These are phyloP conservation scores for Ptyas mucosa DNA, from an alignment of 2,113 vertebrate species.

Conservation along the genomic window DNA sequence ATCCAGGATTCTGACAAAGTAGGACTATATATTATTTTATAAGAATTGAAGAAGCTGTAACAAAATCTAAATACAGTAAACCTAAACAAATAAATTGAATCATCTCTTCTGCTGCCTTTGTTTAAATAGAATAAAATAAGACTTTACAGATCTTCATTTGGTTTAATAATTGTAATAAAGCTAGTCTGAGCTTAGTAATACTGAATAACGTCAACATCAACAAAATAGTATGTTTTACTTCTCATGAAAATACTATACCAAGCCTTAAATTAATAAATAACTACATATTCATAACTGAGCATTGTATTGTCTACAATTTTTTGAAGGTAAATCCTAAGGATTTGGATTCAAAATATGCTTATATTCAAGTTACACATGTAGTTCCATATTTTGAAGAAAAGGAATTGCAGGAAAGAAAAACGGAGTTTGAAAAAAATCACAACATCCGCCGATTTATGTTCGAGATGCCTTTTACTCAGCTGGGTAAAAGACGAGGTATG, in stretches of 20 bases:
- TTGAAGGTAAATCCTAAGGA: constrained; percentile 95
- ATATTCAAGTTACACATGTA: constrained; percentile 97
- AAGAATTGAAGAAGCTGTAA: not conserved
- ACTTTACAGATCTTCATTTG: not conserved
- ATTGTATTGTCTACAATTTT: constrained; percentile 2
- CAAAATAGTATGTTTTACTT: not conserved
- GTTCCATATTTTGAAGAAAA: constrained; percentile 93
- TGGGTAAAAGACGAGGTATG: constrained; percentile 90
- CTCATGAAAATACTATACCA: not conserved
- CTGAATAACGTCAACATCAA: not conserved
- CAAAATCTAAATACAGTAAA: not conserved
- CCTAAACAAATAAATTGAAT: not conserved
- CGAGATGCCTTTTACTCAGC: constrained; percentile 96
- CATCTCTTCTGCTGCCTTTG: not conserved
- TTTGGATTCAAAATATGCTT: constrained; percentile 95
- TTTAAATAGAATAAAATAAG: not conserved
- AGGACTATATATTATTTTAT: constrained; percentile 26
- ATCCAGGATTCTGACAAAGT: constrained; percentile 98
- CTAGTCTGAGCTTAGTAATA: not conserved
- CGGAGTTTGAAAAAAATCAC: constrained; percentile 93
- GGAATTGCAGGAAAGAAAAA: constrained; percentile 89
- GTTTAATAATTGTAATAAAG: not conserved
- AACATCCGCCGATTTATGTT: constrained; percentile 97
- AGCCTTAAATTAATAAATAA: not conserved
- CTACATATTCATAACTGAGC: not conserved